Percentiles rank a stretch among this genome's conserved stretches.
These are phyloP conservation scores for Ctenochaetus hawaiiensis DNA, from an alignment of 2,797 vertebrate species.

Conservation along the genomic window DNA sequence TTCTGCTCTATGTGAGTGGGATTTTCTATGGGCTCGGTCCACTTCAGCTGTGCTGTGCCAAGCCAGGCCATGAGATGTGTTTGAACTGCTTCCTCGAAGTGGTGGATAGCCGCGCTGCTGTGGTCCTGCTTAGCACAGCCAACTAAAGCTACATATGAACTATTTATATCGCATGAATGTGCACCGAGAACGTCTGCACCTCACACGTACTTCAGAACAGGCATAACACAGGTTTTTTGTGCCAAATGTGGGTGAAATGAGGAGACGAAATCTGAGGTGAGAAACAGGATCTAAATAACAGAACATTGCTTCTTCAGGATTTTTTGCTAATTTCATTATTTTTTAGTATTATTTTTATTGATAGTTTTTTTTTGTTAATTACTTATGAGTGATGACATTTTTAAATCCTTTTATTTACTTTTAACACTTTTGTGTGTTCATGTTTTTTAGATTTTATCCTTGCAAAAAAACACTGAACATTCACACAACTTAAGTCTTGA, in stretches of 20 bases:
- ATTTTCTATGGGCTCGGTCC: neutral
- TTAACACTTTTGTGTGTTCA: neutral
- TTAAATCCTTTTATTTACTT: neutral
- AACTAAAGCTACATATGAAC: too few relatives aligned
- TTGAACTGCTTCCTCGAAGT: neutral
- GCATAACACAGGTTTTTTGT: neutral
- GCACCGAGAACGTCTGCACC: neutral
- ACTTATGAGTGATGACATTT: too few relatives aligned
- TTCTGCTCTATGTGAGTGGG: constrained; percentile 3
- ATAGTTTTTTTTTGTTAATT: neutral
- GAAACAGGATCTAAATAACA: neutral
- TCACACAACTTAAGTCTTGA: neutral
- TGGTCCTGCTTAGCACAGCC: neutral
- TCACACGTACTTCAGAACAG: neutral
- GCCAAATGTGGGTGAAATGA: neutral
- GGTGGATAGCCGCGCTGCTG: neutral
- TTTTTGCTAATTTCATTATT: too few relatives aligned
- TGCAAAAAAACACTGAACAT: neutral
- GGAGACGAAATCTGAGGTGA: neutral
- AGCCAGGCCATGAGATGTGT: neutral
- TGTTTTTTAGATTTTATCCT: neutral
- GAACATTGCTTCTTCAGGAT: neutral
- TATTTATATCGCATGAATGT: neutral
- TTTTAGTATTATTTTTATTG: too few relatives aligned
- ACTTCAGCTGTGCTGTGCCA: neutral